These are phyloP conservation scores for Lasioglossum vierecki DNA, from an alignment of 2,888 invertebrate species.

Conservation along the genomic window DNA sequence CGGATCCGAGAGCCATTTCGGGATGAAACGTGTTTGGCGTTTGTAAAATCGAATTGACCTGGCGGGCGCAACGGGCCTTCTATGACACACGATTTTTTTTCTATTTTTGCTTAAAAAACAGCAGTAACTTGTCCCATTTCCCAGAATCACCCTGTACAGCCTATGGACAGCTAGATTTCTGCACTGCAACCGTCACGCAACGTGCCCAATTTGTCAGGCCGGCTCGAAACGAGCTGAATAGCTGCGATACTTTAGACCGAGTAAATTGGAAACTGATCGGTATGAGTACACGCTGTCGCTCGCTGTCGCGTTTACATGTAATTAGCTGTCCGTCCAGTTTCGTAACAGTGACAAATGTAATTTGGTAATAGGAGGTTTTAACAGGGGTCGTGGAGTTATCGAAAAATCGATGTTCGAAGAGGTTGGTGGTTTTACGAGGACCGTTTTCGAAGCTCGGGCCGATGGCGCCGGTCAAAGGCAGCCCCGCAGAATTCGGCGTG, in stretches of 20 bases:
- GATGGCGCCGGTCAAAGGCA: not conserved
- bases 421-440: not conserved
- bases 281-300: constrained; percentile 40
- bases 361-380: not conserved
- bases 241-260: constrained; percentile 10
- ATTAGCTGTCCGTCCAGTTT: constrained; percentile 39
- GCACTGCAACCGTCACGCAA: not conserved
- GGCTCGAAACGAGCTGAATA: not conserved
- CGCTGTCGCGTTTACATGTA: constrained; percentile 18
- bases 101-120: too few species aligned
- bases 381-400: not conserved
- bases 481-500: not conserved
- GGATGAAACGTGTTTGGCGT: not conserved
- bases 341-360: not conserved
- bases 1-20: not conserved
- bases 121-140: too few species aligned
- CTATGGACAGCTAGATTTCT: too few species aligned
- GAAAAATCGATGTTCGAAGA: not conserved
- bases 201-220: constrained; percentile 6
- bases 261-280: constrained; percentile 46
- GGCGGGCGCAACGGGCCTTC: too few species aligned
- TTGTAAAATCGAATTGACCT: too few species aligned
- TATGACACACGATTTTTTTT: too few species aligned
- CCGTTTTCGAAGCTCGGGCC: not conserved
- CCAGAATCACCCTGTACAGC: too few species aligned